Base-by-base conservation (phyloP, 2,888 invertebrate species). In the Maniola hyperantus region DNA sequence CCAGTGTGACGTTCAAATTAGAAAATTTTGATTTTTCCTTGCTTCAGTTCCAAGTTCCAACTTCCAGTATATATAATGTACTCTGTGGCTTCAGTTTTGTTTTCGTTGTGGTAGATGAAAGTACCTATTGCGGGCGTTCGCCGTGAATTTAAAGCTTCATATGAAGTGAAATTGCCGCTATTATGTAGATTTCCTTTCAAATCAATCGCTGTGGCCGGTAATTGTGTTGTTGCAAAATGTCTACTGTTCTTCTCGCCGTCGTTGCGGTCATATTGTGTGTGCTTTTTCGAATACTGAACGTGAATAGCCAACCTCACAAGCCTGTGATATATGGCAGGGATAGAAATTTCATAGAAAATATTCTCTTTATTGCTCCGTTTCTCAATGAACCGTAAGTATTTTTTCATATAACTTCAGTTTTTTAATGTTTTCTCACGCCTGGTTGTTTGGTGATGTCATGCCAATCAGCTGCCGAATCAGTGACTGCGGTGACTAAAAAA, bases 251-350 rank as follows among this genome's bases (percentile, higher is more conserved):
- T 75, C 89, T 97, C 77, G 96, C 97, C 71, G 95, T 96, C 68
- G 91, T 97, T 76, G 97, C 97, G 72, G 96, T 97, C 70, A 95
- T 97, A 78, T 91, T 97, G 71, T 97, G 97, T 88, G 94, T 97
- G 79, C 93, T 97, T 74, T 97, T 97, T 84, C 94, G 97, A 84
- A 95, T 97, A 84, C 89, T 97, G 75, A 97, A 97, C 87, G 96
- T 97, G 71, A 96, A 96, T 88, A 96, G 96, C 81, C 95, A 96
- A 82, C 95, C 97, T 44, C 94, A 96, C 78, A 96, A 95, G 87
- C 97, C 97, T 68, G 93, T 94, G 78, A 94, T 97, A 70, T 95
- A 95, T 88, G 97, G 96, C 83, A 94, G 94, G 81, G 96, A 97
- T 88, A 93, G 94, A 79, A 94, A 93, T 76, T 97, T 97, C 86